These are phyloP conservation scores for Cerceris ruficornis DNA, from an alignment of 2,888 invertebrate genomes.

Conservation along the genomic window DNA sequence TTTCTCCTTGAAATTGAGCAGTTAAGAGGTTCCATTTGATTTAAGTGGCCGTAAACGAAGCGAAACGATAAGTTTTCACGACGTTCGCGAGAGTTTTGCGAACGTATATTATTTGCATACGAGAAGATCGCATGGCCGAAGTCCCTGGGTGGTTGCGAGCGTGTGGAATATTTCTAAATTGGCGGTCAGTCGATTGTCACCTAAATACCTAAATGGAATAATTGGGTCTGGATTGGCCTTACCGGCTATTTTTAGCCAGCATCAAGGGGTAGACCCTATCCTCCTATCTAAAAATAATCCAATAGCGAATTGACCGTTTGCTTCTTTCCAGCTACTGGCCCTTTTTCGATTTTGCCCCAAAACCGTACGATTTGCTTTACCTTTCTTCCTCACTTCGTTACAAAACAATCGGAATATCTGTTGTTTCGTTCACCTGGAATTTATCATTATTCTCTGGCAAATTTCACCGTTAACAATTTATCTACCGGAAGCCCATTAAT, in stretches of 20 bases:
- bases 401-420: not conserved
- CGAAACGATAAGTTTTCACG: not conserved
- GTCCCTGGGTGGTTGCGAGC: conserved; percentile 55
- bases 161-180: conserved; percentile 80
- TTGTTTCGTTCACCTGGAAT: not conserved
- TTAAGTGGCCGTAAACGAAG: not conserved
- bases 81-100: not conserved
- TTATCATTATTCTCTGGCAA: too few relatives aligned
- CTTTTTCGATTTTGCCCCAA: conserved; percentile 6
- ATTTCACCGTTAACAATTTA: too few relatives aligned
- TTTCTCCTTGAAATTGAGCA: not conserved
- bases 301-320: conserved; percentile 43
- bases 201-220: conserved; percentile 81
- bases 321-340: conserved; percentile 22
- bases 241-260: conserved; percentile 78
- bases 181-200: conserved; percentile 80
- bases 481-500: too few relatives aligned
- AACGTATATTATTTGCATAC: conserved; percentile 50
- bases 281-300: conserved; percentile 79
- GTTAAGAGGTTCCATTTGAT: too few relatives aligned
- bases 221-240: conserved; percentile 80
- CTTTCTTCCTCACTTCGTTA: not conserved
- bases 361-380: not conserved
- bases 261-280: conserved; percentile 77
- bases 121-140: conserved; percentile 27